These are phyloP conservation scores for Siniperca chuatsi DNA, from an alignment of 2,113 vertebrate species.

Conservation along the genomic window DNA sequence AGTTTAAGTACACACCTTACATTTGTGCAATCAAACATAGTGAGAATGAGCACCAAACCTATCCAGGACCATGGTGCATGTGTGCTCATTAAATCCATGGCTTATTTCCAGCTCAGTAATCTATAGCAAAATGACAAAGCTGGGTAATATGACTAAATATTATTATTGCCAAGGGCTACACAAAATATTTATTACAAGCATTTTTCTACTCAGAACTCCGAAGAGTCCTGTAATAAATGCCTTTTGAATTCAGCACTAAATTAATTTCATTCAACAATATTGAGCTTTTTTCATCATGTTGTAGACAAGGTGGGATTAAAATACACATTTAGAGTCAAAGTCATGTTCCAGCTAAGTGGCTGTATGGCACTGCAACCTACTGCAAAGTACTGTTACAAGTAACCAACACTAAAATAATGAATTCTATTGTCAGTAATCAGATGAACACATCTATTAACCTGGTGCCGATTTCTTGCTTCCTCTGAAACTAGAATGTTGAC, in stretches of 20 bases:
- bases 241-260: no score
- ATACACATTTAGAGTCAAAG: not conserved
- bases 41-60: not conserved
- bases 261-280: no score
- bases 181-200: not conserved
- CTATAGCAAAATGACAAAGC: not conserved
- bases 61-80: no score
- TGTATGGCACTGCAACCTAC: not conserved
- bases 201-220: not conserved
- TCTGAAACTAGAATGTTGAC: not conserved
- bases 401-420: no score
- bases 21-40: not conserved
- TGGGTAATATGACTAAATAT: not conserved
- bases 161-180: not conserved
- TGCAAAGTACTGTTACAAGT: not conserved
- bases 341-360: no score
- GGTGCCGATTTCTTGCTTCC: not conserved
- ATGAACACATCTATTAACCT: no score
- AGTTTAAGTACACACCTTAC: not conserved
- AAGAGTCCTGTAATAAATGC: not conserved
- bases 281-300: not conserved
- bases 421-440: no score
- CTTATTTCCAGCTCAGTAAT: not conserved
- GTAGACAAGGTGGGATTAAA: not conserved
- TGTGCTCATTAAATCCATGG: not conserved